These are phyloP conservation scores for Numenius phaeopus DNA, from an alignment of 2,797 vertebrate species.

Conservation along the genomic window DNA sequence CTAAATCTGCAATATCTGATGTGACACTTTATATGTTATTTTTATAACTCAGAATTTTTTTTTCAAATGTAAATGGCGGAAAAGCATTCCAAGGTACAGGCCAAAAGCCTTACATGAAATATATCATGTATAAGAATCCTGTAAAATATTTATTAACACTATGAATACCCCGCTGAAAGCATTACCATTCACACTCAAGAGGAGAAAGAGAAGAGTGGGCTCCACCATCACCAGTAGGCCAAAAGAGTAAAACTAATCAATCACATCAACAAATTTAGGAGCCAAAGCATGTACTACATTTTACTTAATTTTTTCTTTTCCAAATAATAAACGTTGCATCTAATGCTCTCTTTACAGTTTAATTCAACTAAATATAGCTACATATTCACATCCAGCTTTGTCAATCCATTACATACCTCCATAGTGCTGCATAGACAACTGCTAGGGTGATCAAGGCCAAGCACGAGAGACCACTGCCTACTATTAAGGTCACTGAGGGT, in stretches of 20 bases:
- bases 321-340: not conserved
- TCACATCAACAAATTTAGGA: not conserved
- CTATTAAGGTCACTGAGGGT: conserved; percentile 98
- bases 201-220: not conserved
- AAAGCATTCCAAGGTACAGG: not conserved
- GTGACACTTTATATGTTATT: not conserved
- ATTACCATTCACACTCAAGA: not conserved
- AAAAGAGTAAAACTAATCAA: not conserved
- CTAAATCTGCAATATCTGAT: not conserved
- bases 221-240: not conserved
- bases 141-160: not conserved
- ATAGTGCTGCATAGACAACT: conserved; percentile 94
- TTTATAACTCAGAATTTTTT: not conserved
- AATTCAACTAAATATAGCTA: not conserved
- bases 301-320: not conserved
- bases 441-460: conserved; percentile 95
- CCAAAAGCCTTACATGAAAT: not conserved
- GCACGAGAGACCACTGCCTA: conserved; percentile 98
- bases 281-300: not conserved
- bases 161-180: not conserved
- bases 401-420: conserved; percentile 88
- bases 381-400: not conserved
- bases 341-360: not conserved
- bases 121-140: not conserved
- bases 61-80: not conserved